These are phyloP conservation scores for Vulpes ferrilata DNA, from an alignment of 2,113 vertebrate genomes.

Conservation along the genomic window DNA sequence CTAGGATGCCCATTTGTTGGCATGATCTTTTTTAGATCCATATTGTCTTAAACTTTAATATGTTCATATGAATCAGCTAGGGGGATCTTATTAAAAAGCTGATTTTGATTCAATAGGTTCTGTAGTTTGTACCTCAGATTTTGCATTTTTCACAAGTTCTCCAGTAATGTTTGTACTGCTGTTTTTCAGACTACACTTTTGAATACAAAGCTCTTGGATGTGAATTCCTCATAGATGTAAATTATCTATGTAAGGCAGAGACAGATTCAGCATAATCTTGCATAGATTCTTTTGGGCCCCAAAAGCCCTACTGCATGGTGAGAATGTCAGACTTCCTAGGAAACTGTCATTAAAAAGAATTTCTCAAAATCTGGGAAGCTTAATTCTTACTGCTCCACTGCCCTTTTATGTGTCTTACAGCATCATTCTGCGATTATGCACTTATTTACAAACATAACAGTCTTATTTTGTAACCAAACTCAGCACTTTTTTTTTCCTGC, in stretches of 20 bases:
- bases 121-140: not conserved
- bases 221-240: not conserved
- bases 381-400: not conserved
- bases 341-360: not conserved
- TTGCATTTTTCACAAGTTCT: not conserved
- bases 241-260: not conserved
- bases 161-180: not conserved
- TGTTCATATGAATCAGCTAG: not conserved
- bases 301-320: not conserved
- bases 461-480: not conserved
- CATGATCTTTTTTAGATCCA: not conserved
- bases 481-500: not conserved
- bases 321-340: not conserved
- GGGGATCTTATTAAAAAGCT: not conserved
- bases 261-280: not conserved
- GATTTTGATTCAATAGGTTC: not conserved
- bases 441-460: not conserved
- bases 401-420: not conserved
- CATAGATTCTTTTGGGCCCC: not conserved
- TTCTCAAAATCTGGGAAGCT: not conserved
- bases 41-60: not conserved
- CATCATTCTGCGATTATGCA: not conserved
- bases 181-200: not conserved
- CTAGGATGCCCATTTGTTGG: not conserved
- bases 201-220: not conserved